phyloP scores from a whole-genome alignment of 2,113 vertebrate species.

The Apaloderma vittatum region DNA sequence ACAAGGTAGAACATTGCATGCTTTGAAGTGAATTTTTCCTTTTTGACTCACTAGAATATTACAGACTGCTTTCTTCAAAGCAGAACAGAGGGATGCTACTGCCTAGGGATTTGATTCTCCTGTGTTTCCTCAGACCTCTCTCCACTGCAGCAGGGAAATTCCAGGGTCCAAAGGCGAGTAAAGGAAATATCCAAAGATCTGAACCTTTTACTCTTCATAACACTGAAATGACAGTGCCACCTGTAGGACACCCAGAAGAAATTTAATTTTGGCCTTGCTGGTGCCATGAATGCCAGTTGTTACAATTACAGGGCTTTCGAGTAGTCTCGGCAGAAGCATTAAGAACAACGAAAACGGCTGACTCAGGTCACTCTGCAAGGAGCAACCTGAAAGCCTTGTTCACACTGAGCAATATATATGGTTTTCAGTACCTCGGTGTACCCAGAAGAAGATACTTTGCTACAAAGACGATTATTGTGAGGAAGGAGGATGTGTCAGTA shows the following conservation, averaged over 20 bases:
- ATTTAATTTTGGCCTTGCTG: not conserved
- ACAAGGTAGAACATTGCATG: not conserved
- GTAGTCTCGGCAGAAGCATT: not conserved
- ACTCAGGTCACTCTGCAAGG: not conserved
- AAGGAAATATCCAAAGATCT: not conserved
- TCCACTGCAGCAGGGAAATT: not conserved
- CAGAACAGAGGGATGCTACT: not conserved
- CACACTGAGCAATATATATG: not conserved
- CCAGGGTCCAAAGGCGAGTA: not conserved
- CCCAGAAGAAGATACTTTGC: not conserved
- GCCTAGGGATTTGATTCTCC: not conserved
- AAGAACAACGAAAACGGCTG: not conserved
- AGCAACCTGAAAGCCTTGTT: not conserved
- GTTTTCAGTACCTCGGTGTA: not conserved
- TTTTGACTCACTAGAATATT: constrained; percentile 17
- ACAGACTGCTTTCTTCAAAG: not conserved
- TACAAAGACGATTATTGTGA: not conserved
- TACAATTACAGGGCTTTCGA: constrained; percentile 4
- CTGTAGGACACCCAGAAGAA: constrained; percentile 33
- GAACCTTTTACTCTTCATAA: not conserved
- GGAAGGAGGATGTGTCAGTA: not conserved
- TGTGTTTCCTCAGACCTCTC: not conserved
- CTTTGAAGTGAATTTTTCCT: not conserved
- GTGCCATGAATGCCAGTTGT: accelerated
- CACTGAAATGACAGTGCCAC: constrained; percentile 58